Percentiles rank a stretch among this genome's conserved stretches.
Evolutionary conservation across 2,888 invertebrate species (phyloP).

Genomic region (Tachystola acroxantha): DNA sequence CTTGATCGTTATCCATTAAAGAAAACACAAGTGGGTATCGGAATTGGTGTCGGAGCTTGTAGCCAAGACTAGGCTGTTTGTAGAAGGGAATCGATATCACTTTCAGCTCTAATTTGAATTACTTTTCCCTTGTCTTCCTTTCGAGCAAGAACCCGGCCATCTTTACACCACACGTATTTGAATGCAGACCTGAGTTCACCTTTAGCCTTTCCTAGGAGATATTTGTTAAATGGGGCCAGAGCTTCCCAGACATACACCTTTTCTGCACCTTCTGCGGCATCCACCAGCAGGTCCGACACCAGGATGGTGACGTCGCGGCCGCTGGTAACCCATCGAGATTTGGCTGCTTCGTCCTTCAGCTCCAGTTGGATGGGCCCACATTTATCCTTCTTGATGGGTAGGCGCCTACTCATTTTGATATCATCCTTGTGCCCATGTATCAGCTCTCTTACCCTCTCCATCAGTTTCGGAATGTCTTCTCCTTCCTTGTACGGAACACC

Average conservation of each 20-base stretch:
- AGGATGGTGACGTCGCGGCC: too few relatives aligned
- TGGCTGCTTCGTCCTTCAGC: too few relatives aligned
- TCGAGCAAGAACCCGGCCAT: background rate
- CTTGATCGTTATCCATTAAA: too few relatives aligned
- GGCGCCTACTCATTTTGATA: too few relatives aligned
- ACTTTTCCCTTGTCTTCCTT: background rate
- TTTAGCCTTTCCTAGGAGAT: background rate
- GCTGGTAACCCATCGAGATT: too few relatives aligned
- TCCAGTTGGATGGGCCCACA: too few relatives aligned
- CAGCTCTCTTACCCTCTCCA: too few relatives aligned
- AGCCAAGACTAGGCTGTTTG: background rate
- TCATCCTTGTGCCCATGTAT: too few relatives aligned
- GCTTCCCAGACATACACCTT: background rate
- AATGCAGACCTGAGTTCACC: background rate
- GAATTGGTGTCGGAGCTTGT: background rate
- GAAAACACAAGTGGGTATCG: background rate
- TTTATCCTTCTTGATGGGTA: too few relatives aligned
- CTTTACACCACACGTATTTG: slow-evolving; percentile 2
- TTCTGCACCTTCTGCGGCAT: background rate
- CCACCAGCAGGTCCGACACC: too few relatives aligned
- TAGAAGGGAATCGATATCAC: background rate
- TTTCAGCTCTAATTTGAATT: background rate
- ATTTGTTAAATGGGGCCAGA: background rate
- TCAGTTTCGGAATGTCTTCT: too few relatives aligned
- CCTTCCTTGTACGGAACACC: too few relatives aligned